These are phyloP conservation scores for Phasianus colchicus DNA, from an alignment of 2,113 vertebrate genomes.

Conservation along the genomic window DNA sequence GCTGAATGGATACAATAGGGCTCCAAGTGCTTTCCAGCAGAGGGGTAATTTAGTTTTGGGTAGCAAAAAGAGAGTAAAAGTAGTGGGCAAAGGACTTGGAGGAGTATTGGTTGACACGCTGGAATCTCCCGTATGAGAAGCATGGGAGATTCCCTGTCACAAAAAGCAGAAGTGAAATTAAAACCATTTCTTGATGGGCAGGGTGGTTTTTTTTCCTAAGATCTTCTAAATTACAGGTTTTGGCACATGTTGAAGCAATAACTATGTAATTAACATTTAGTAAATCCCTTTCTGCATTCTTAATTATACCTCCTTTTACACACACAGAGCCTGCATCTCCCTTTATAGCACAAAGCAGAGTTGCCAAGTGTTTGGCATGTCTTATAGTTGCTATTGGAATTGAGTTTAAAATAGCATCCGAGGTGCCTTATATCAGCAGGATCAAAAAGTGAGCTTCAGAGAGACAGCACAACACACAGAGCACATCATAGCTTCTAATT, in stretches of 20 bases:
- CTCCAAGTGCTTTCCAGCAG: not conserved
- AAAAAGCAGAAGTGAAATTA: conserved; percentile 45
- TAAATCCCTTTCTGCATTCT: conserved; percentile 69
- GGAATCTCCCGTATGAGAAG: not conserved
- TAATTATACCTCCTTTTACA: conserved; percentile 68
- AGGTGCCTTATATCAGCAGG: conserved; percentile 47
- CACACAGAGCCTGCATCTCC: conserved; percentile 58
- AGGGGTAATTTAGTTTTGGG: not conserved
- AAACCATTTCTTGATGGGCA: conserved; percentile 36
- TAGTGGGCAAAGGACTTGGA: not conserved
- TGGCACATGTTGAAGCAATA: conserved; percentile 66
- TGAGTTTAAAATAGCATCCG: conserved; percentile 45
- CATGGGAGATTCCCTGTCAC: conserved; percentile 17
- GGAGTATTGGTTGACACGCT: not conserved
- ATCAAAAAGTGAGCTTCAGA: conserved; percentile 43
- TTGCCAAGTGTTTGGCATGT: conserved; percentile 67
- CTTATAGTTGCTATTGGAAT: conserved; percentile 58
- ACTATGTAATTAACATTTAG: conserved; percentile 74
- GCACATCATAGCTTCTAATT: not conserved
- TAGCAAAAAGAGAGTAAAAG: not conserved
- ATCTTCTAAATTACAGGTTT: conserved; percentile 65
- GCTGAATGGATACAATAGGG: not conserved
- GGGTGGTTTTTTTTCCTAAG: conserved; percentile 29
- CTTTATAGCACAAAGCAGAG: conserved; percentile 62
- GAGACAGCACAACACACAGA: conserved; percentile 5